A percentile compares a stretch with the other conserved stretches of the same genome.
These are phyloP conservation scores for Cirrhinus mrigala DNA, from an alignment of 2,797 vertebrate species.

Conservation along the genomic window DNA sequence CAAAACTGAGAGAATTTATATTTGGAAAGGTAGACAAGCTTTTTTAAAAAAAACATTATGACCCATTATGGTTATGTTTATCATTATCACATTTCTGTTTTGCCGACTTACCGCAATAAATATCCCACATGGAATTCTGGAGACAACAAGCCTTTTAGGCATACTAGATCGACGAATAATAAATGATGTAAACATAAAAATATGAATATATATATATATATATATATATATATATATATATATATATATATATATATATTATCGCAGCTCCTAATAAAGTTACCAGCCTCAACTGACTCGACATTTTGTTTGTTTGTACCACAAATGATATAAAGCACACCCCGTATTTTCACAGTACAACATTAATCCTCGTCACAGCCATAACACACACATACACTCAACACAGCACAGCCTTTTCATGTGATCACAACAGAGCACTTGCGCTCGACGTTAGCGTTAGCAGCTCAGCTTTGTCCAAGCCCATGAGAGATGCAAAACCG, in stretches of 20 bases:
- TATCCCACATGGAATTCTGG: not conserved
- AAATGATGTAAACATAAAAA: conserved; percentile 23
- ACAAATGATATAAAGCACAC: conserved; percentile 2
- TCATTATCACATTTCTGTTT: not conserved
- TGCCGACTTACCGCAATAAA: not conserved
- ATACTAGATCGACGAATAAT: not conserved
- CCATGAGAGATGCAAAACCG: conserved; percentile 24
- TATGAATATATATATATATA: too few species aligned
- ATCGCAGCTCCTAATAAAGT: conserved; percentile 15
- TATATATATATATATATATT: too few species aligned
- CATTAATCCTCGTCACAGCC: not conserved
- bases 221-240: too few species aligned
- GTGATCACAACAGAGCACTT: not conserved
- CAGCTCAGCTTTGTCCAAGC: conserved; percentile 47
- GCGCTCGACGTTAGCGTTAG: conserved; percentile 54
- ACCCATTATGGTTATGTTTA: not conserved
- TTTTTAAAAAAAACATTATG: not conserved
- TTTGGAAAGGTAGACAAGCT: not conserved
- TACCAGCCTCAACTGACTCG: not conserved
- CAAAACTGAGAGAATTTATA: not conserved
- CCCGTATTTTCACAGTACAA: not conserved
- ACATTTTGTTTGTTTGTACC: conserved; percentile 11
- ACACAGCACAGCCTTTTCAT: not conserved
- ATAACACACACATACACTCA: not conserved
- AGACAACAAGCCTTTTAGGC: not conserved